A percentile compares a stretch with the other conserved stretches of the same genome.
phyloP scores from a whole-genome alignment of 2,888 invertebrate genomes.

The Biston stratarius region DNA sequence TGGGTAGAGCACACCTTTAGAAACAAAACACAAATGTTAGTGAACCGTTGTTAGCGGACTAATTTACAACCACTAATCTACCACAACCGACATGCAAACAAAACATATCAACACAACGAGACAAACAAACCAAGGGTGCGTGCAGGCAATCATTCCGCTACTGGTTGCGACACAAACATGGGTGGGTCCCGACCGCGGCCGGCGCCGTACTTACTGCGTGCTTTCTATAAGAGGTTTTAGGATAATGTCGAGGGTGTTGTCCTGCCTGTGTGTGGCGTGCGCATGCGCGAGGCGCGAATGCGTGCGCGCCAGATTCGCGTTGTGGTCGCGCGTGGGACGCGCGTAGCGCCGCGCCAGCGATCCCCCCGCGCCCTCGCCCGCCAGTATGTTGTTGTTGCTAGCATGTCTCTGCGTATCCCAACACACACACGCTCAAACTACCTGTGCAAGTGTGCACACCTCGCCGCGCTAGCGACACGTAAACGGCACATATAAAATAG shows the following conservation, averaged over 20 bases:
- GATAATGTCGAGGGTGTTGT: slow-evolving; percentile 86
- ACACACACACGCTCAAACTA: slow-evolving; percentile 79
- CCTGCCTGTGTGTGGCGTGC: slow-evolving; percentile 70
- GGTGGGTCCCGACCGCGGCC: slow-evolving; percentile 51
- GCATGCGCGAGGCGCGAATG: slow-evolving; percentile 70
- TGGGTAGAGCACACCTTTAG: slow-evolving; percentile 8
- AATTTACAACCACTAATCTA: slow-evolving; percentile 52
- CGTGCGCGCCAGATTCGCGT: slow-evolving; percentile 79
- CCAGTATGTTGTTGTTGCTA: slow-evolving; percentile 87
- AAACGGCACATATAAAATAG: slow-evolving; percentile 27
- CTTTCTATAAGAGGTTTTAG: slow-evolving; percentile 86
- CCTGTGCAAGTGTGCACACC: slow-evolving; percentile 74
- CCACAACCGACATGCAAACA: slow-evolving; percentile 71
- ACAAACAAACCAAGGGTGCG: slow-evolving; percentile 72
- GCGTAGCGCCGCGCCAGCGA: slow-evolving; percentile 81
- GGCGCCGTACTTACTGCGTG: slow-evolving; percentile 85
- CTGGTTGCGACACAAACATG: slow-evolving; percentile 70
- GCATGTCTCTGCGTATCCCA: slow-evolving; percentile 86
- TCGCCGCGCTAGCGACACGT: slow-evolving; percentile 47
- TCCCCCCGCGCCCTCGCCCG: slow-evolving; percentile 73
- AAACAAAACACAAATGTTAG: slow-evolving; percentile 46
- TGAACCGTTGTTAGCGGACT: slow-evolving; percentile 67
- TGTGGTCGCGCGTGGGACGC: slow-evolving; percentile 75
- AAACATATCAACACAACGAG: slow-evolving; percentile 47
- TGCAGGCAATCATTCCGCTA: slow-evolving; percentile 81